Base-by-base conservation (phyloP, 2,797 vertebrate species). In the Pogoniulus pusillus region DNA sequence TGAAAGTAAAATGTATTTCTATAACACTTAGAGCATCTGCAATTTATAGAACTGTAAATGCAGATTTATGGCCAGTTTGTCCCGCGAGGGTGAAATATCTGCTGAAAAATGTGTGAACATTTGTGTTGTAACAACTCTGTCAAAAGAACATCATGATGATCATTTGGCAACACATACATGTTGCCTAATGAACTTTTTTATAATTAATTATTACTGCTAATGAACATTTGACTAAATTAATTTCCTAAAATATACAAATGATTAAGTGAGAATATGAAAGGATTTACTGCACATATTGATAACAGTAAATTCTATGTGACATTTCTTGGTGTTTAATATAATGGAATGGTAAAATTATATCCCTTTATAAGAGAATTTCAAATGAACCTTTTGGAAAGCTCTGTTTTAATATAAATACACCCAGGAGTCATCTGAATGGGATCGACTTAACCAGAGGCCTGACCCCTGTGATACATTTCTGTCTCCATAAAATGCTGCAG, bases 211-310 rank as follows among this genome's bases (percentile, higher is more conserved):
- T 96, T 96, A 89, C 93, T 94, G 94, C 85, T 96, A 96, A 94
- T 96, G 96, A 96, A 92, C 93, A 94, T 96, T 96, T 97, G 95
- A 97, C 97, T 96, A 96, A 97, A 96, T 97, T 96, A 95, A 96
- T 96, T 97, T 96, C 89, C 82, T 96, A 95, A 97, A 97, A 94
- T 94, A 96, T 93, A 92, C 89, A 95, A 95, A 93, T 93, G 92
- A 92, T 81, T 93, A 94, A 91, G 63, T 80, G 87, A 77, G 64
- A 85, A 71, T 75, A 82, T 58, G 53, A 85, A 82, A 89, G 83
- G 58, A 69, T 76, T 91, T 83, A 62, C 58, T 79, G 54, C 65
- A 83, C 53, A 70, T 88, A 69, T 64, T 91, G 70, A 74, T 64
- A 93, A 53, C 51, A 74, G 58, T 64, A 87, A 91, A 85, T 72